Evolutionary conservation across 2,888 invertebrate species (phyloP).

Genomic region (Lamproptera curius): DNA sequence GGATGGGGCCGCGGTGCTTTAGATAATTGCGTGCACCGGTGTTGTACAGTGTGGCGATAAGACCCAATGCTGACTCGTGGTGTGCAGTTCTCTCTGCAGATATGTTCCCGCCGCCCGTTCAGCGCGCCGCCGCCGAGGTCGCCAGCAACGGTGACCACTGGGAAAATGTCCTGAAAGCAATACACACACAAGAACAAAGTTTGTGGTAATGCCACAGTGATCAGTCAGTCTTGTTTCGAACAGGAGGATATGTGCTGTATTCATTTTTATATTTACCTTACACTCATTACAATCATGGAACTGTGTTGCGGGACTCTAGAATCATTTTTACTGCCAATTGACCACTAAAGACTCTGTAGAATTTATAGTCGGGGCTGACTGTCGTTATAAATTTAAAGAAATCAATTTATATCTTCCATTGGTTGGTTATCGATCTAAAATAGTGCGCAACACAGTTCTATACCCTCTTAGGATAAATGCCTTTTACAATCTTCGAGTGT

Average conservation of each 20-base stretch:
- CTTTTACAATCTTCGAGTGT: constrained; percentile 45
- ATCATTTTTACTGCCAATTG: too few relatives aligned
- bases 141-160: constrained; percentile 81
- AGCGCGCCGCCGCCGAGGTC: constrained; percentile 78
- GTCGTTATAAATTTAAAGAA: too few relatives aligned
- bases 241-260: constrained; percentile 68
- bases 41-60: constrained; percentile 29
- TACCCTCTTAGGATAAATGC: constrained; percentile 46
- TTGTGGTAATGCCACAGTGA: constrained; percentile 75
- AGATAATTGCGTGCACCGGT: constrained; percentile 2
- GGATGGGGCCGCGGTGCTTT: neutral
- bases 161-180: constrained; percentile 81
- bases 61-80: constrained; percentile 69
- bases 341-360: too few relatives aligned
- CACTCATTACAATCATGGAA: constrained; percentile 26
- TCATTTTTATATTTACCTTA: constrained; percentile 56
- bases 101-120: constrained; percentile 63
- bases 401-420: too few relatives aligned
- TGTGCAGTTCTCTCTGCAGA: constrained; percentile 78
- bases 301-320: neutral
- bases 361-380: too few relatives aligned
- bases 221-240: constrained; percentile 45
- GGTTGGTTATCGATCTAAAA: too few relatives aligned
- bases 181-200: constrained; percentile 73
- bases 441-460: constrained; percentile 31